Evolutionary conservation across 2,113 vertebrate genomes (phyloP), one percentile per base, ranked within the genome.

Genomic region (Serinus canaria): DNA sequence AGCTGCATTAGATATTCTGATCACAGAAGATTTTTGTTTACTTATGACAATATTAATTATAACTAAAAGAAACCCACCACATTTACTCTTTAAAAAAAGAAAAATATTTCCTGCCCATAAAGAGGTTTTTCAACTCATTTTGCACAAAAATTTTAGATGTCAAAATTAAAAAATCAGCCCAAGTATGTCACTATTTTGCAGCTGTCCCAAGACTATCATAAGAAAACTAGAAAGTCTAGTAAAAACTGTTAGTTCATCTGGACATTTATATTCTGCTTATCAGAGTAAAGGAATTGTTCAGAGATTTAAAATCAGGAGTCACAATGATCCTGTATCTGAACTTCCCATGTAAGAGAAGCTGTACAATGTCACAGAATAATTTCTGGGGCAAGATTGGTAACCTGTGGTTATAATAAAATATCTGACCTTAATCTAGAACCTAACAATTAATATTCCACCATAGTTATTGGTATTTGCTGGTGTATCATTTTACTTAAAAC

Each of bases 401-500:
- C 21, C 41, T 55, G 21, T 41, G 11, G 20, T 62, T 69, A 60
- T 35, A 47, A 31, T 33, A 76, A 76, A 55, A 49, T 55, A 83
- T 47, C 20, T 76, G n/a, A 83, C 41, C 47, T 35, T 55, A 68
- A 35, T 53, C 39, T 76, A 76, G 44, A 89, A 27, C 8, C 5
- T 55, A 76, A 23, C 0, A 3, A 55, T 0, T 0, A 68, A 53
- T 68, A 68, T 75, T 55, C 25, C 55, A 41, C n/a, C 13, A 12
- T 9, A 35, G 18, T 76, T 55, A 62, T 19, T 55, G 28, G n/a
- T 31, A 68, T 62, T 76, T 76, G 21, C 14, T 41, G 18, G n/a
- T 68, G 8, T 35, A 62, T 47, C 17, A 62, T 68, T 76, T 76
- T 68, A 35, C 41, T 23, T 35, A 53, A 62, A 69, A 76, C 3